These are phyloP conservation scores for Rhogogaster chlorosoma DNA, from an alignment of 2,888 invertebrate genomes.

Conservation along the genomic window DNA sequence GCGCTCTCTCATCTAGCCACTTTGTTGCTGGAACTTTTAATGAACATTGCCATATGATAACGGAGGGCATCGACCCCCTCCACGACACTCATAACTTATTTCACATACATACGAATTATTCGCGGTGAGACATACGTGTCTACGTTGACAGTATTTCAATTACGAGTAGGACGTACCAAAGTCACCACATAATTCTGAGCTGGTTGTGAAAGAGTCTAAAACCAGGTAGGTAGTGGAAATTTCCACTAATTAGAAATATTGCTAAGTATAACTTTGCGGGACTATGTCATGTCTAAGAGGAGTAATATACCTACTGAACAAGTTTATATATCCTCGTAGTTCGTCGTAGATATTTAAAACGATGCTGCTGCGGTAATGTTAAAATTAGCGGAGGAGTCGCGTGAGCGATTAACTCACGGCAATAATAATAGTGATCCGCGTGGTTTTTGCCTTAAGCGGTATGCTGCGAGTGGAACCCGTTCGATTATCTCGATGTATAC, in stretches of 20 bases:
- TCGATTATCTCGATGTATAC: conserved; percentile 34
- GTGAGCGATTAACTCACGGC: conserved; percentile 16
- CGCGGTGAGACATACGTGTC: neutral
- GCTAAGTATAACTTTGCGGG: neutral
- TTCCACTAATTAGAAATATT: neutral
- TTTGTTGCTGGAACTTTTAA: neutral
- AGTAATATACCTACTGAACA: neutral
- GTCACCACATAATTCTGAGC: neutral
- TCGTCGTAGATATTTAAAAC: neutral
- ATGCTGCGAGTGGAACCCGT: conserved; percentile 18
- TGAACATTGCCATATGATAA: conserved; percentile 23
- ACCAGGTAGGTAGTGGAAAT: neutral
- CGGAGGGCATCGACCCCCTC: conserved; percentile 13
- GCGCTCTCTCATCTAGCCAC: conserved; percentile 43
- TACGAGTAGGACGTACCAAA: neutral
- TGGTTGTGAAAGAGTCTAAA: neutral
- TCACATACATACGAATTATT: neutral
- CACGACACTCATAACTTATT: neutral
- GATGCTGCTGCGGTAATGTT: neutral
- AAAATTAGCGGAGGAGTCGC: conserved; percentile 36
- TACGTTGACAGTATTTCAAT: neutral
- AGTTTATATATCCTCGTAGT: neutral
- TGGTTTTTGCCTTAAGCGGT: conserved; percentile 4
- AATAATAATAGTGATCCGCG: conserved; percentile 1
- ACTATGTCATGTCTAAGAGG: neutral